Percentiles rank a stretch among this genome's conserved stretches.
Conservation (phyloP, 2,113 vertebrate genomes). For the Alligator mississippiensis region DNA sequence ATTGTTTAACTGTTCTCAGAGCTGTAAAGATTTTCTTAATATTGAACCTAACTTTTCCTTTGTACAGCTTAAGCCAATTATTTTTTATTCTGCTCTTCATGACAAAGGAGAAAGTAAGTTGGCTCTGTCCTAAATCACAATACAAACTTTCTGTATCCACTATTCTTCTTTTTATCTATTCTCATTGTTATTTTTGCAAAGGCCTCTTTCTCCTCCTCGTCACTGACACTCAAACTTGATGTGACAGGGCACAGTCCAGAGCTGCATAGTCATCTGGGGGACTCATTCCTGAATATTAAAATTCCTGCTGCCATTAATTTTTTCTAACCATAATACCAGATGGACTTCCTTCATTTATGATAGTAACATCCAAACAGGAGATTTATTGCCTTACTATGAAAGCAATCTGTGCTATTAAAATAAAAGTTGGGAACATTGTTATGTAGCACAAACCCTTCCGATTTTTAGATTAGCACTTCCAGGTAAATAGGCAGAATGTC, state of each 20-base stretch:
- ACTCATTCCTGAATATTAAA: neutral
- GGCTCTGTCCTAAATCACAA: slow-evolving; percentile 1
- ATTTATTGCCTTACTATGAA: neutral
- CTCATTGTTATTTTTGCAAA: neutral
- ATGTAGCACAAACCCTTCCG: neutral
- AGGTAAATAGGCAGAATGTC: neutral
- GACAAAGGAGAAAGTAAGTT: slow-evolving; percentile 12
- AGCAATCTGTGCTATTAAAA: neutral
- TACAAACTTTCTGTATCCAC: neutral
- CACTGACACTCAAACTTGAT: neutral
- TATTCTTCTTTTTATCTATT: slow-evolving; percentile 22
- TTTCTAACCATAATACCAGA: neutral
- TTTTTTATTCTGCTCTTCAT: slow-evolving; percentile 26
- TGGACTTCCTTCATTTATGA: neutral
- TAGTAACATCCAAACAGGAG: neutral
- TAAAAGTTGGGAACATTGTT: neutral
- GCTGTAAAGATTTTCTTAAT: slow-evolving; percentile 22
- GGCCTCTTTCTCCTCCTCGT: slow-evolving; percentile 12
- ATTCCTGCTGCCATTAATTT: neutral
- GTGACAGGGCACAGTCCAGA: slow-evolving; percentile 23
- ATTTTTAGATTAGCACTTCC: neutral
- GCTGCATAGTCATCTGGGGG: neutral
- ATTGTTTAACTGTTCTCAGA: neutral
- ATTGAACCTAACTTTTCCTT: neutral
- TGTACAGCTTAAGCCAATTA: slow-evolving; percentile 40